Evolutionary conservation across 2,888 invertebrate genomes (phyloP), one percentile per base, ranked within the genome.

Genomic region (Sarcophaga caerulescens): DNA sequence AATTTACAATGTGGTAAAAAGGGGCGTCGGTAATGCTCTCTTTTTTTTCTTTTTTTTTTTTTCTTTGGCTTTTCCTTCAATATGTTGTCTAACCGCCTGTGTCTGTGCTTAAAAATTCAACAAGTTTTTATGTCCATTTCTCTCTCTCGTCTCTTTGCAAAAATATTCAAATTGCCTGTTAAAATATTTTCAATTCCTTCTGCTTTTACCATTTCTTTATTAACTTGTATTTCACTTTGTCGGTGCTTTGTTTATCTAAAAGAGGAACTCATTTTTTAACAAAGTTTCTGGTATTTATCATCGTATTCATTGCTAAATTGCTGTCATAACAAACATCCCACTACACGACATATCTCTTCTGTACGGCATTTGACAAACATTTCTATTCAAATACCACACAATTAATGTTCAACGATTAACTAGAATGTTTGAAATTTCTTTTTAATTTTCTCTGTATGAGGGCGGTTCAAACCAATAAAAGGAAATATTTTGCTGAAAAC

Each of bases 271-370:
- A 57, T n/a, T n/a, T n/a, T n/a, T n/a, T n/a, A n/a, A n/a, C n/a
- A n/a, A n/a, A n/a, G n/a, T n/a, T n/a, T n/a, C n/a, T 47, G 52
- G 52, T 52, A 44, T 77, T 70, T 83, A 65, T 83, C 69, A 70
- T 21, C 69, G 47, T 63, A 79, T 74, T 79, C 47, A 84, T 84
- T 84, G 74, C 79, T 80, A 84, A 84, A 84, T 80, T 76, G 68
- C 85, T 83, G 87, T 85, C 85, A 85, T 82, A 82, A 87, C 81
- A 84, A 85, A 79, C 87, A 81, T 81, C 87, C 88, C 85, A 88
- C 85, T 77, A 77, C 73, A 10, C 35, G 0, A 66, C 25, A 73
- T 57, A 35, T 62, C 68, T 62, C 17, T 45, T 78, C 73, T 35
- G 14, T 59, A 63, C 75, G 66, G 60, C 71, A 68, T 66, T 79